Percentiles rank a stretch among this genome's conserved stretches.
phyloP scores from a whole-genome alignment of 2,888 invertebrate species.

The Tridacna crocea region DNA sequence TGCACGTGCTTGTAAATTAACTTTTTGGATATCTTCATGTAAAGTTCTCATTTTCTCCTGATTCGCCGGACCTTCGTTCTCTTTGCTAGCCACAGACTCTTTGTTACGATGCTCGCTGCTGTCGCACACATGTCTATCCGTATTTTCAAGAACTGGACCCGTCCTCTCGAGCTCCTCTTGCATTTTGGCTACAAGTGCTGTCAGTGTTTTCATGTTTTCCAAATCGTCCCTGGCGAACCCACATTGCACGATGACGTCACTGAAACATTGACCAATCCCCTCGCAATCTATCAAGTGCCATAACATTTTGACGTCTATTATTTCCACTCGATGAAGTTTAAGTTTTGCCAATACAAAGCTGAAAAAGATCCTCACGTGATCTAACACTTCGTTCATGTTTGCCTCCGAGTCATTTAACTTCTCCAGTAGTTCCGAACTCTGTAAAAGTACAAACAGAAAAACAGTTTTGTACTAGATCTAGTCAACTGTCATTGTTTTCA shows the following conservation, averaged over 20 bases:
- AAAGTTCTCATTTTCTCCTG: no score
- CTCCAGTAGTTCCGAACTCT: constrained; percentile 57
- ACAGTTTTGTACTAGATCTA: not conserved
- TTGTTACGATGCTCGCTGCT: no score
- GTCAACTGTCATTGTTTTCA: no score
- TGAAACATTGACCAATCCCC: constrained; percentile 40
- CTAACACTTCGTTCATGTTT: constrained; percentile 34
- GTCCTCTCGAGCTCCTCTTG: constrained; percentile 42
- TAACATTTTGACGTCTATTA: constrained; percentile 57
- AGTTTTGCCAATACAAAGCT: constrained; percentile 53
- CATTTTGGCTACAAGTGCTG: constrained; percentile 42
- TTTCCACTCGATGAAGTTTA: constrained; percentile 37
- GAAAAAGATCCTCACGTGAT: constrained; percentile 58
- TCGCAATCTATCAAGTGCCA: constrained; percentile 55
- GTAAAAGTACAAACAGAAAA: constrained; percentile 10
- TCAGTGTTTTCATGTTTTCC: constrained; percentile 31
- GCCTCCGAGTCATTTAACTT: constrained; percentile 27
- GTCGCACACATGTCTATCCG: not conserved
- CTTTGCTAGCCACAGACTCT: no score
- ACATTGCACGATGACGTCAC: constrained; percentile 33
- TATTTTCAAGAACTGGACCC: not conserved
- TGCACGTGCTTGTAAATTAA: not conserved
- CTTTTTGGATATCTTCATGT: not conserved
- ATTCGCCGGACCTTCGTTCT: no score
- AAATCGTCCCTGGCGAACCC: constrained; percentile 46